Base-by-base conservation (phyloP, 2,888 invertebrate species). In the Eurytoma adleriae region DNA sequence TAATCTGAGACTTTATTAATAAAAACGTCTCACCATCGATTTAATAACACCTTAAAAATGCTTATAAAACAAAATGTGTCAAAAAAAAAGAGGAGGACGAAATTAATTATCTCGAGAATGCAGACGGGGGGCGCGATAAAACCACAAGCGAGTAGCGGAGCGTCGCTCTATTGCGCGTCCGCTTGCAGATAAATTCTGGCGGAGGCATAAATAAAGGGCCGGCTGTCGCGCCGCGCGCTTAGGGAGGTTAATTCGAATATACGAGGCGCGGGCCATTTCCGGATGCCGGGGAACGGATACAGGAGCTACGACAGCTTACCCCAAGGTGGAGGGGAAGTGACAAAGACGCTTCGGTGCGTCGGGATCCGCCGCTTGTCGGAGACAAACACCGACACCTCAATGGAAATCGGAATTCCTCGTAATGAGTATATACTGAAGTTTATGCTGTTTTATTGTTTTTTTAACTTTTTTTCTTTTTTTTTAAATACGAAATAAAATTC, bases 181-280 rank as follows among this genome's bases (percentile, higher is more conserved):
- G 18, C 66, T 18, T 20, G 16, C 61, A 68, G 56, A 78, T 78
- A 78, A 72, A 78, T 78, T 78, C 57, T 54, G 56, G 48, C 16
- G 30, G 13, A n/a, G 27, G 70, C 70, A 77, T 69, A 69, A 77
- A 77, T 77, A 77, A 77, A 70, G 69, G 50, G 75, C 14, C 67
- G 18, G 67, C 59, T 50, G 59, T 59, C 59, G 59, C 27, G 59
- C 27, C 16, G 4, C 13, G 14, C 67, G 64, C 48, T 50, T 59
- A 64, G 50, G 64, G 48, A 67, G 66, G 66, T 78, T 78, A 71
- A 78, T 78, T 71, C 71, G 59, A 70, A 70, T 64, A 62, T 64
- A 77, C 70, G 72, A 40, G 68, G 61, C n/a, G 62, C 3, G 24
- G n/a, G 52, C 40, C 54, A 50, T 48, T 68, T 50, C 59, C 59